Evolutionary conservation across 2,113 vertebrate species (phyloP), one percentile per base, ranked within the genome.

Genomic region (Thymallus thymallus): DNA sequence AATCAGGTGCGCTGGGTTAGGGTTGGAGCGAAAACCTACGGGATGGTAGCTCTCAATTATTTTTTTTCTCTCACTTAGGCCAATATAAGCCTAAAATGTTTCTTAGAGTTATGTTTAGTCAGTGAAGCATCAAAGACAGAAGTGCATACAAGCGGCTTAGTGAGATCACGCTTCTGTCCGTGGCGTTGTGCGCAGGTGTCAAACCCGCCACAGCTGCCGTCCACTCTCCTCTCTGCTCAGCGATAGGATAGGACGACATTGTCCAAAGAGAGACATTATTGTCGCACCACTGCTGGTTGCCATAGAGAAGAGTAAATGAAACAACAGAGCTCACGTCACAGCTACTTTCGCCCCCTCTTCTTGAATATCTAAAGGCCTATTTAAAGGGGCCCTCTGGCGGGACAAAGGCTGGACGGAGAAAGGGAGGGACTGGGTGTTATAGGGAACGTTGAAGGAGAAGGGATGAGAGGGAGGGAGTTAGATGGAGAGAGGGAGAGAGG

Each of bases 221-320:
- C 83, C 85, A 78, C 35, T 41, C 30, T 10, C 35, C 35, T 41
- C 82, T 80, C 71, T 63, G 87, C 88, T 91, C 87, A 88, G 93
- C 93, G 93, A 94, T 90, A 41, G 35, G 35, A 9, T 41, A 90
- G 93, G 91, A 95, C 94, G 91, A 95, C 94, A 95, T 96, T 96
- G 95, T 96, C 95, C 95, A 92, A 92, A 92, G 92, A 94, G 94
- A 94, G 93, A 94, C 95, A 96, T 97, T 97, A 96, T 96, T 97
- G 94, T 91, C 91, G 83, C 78, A 84, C 92, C 86, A 91, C 92
- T 93, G 94, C 90, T 94, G 94, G 96, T 98, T 98, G 95, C 95
- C 95, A 97, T 97, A 96, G 96, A 88, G 93, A 97, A 93, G 92
- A 91, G 92, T 91, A 94, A 93, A 94, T 93, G 94, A 94, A 95